Conservation (phyloP, 2,888 invertebrate species). For the Strigamia transsilvanica region DNA sequence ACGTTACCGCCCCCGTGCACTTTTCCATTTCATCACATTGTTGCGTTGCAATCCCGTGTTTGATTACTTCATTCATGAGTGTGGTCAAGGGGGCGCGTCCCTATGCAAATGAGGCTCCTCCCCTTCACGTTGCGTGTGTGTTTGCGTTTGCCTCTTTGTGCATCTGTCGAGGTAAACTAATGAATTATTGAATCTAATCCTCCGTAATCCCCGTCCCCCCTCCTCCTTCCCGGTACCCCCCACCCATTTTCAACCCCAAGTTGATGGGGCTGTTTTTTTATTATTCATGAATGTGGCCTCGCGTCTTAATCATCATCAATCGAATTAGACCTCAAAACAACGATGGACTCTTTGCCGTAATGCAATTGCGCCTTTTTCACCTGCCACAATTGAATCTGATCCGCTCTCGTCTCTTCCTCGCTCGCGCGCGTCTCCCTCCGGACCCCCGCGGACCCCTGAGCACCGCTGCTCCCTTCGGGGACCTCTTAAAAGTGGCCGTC, state of each 20-base stretch:
- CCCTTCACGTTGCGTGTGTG: constrained; percentile 15
- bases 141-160: constrained; percentile 30
- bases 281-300: constrained; percentile 26
- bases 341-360: constrained; percentile 48
- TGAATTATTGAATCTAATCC: constrained; percentile 30
- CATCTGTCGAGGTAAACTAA: constrained; percentile 30
- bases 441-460: neutral
- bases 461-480: neutral
- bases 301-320: constrained; percentile 52
- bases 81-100: constrained; percentile 30
- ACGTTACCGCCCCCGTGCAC: constrained; percentile 30
- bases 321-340: constrained; percentile 55
- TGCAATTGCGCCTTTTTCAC: constrained; percentile 24
- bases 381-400: constrained; percentile 35
- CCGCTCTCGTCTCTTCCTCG: constrained; percentile 7
- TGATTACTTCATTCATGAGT: constrained; percentile 30
- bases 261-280: constrained; percentile 32
- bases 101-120: constrained; percentile 11
- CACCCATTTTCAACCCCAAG: neutral
- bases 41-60: constrained; percentile 30
- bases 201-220: neutral
- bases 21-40: constrained; percentile 30
- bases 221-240: neutral
- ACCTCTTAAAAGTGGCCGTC: constrained; percentile 26
- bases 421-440: constrained; percentile 18